A percentile compares a stretch with the other conserved stretches of the same genome.
Evolutionary conservation across 2,113 vertebrate species (phyloP).

Genomic region (Anthoscopus minutus): DNA sequence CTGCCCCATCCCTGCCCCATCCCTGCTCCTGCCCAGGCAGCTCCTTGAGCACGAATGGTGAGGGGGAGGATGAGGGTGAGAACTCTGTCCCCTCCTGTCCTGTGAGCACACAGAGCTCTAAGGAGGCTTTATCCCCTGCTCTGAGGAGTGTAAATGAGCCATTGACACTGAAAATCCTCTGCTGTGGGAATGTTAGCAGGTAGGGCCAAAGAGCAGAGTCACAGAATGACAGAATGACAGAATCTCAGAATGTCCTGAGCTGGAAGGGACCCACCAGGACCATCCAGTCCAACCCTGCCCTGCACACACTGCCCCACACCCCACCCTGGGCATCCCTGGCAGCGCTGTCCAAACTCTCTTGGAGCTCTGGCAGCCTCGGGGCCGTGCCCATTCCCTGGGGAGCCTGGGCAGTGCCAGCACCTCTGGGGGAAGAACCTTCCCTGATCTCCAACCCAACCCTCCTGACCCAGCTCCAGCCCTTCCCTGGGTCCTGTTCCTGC

Average conservation of each 20-base stretch:
- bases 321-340: neutral
- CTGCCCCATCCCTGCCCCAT: neutral
- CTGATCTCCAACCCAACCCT: accelerated
- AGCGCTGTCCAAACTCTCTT: accelerated
- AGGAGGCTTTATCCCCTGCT: accelerated
- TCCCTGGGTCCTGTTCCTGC: neutral
- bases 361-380: neutral
- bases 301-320: neutral
- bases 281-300: neutral
- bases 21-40: neutral
- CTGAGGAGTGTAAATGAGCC: neutral
- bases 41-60: neutral
- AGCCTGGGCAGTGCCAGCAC: neutral
- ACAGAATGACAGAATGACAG: neutral
- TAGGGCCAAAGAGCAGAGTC: neutral
- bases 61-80: neutral
- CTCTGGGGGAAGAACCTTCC: neutral
- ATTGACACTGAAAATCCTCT: neutral
- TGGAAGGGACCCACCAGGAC: neutral
- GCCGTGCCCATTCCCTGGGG: neutral
- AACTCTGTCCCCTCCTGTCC: neutral
- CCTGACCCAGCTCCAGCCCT: neutral
- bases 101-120: accelerated
- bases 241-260: neutral
- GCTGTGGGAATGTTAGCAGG: too few relatives aligned